Conservation (phyloP, 2,113 vertebrate genomes). For the Myotis lucifugus region DNA sequence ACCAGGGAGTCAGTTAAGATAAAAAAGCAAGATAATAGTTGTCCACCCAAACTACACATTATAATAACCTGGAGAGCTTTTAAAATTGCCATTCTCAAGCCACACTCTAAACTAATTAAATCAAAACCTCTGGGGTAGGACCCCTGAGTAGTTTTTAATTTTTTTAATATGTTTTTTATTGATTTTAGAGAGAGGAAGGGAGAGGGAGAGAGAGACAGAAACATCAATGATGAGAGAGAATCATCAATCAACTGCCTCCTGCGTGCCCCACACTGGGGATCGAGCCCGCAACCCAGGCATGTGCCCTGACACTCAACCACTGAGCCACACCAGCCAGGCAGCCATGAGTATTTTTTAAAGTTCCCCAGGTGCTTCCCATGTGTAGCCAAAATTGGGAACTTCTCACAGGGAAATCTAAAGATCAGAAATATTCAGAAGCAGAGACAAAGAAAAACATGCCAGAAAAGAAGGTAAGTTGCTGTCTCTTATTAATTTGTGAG, state of each 20-base stretch:
- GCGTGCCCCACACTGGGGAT: too few relatives aligned
- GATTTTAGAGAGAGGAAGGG: too few relatives aligned
- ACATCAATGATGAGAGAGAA: too few relatives aligned
- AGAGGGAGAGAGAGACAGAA: too few relatives aligned
- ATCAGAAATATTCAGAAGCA: not conserved
- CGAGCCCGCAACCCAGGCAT: too few relatives aligned
- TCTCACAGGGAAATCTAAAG: not conserved
- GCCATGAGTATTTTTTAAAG: not conserved
- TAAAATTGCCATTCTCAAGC: not conserved
- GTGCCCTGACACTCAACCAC: too few relatives aligned
- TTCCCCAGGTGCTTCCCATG: not conserved
- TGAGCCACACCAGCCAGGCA: not conserved
- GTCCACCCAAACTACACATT: not conserved
- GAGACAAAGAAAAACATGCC: not conserved
- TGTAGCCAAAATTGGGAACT: not conserved
- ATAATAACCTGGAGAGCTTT: not conserved
- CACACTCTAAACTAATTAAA: not conserved
- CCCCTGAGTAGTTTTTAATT: not conserved
- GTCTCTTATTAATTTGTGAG: not conserved
- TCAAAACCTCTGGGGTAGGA: not conserved
- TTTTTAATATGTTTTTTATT: too few relatives aligned
- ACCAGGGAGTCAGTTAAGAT: not conserved
- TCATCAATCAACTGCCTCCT: too few relatives aligned
- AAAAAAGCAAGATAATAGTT: not conserved
- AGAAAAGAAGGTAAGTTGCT: not conserved